These are phyloP conservation scores for Battus philenor DNA, from an alignment of 1,140 invertebrate genomes.

Conservation along the genomic window DNA sequence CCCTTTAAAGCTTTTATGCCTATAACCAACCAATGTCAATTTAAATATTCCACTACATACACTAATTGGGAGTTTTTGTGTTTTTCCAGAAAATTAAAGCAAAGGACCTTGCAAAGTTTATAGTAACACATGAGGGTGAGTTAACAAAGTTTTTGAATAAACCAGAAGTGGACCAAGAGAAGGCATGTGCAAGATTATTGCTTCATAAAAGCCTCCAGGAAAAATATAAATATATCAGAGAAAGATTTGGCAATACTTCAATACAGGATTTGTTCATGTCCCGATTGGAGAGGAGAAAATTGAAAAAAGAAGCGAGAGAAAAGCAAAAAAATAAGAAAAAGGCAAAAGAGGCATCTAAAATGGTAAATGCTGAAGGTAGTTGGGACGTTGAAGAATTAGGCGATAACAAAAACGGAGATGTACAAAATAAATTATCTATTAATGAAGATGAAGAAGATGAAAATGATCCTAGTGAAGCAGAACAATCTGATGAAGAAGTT, in stretches of 20 bases:
- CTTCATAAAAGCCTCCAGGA: slow-evolving; percentile 56
- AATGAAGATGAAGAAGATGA: slow-evolving; percentile 14
- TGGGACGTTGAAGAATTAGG: slow-evolving; percentile 49
- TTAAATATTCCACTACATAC: too few species aligned
- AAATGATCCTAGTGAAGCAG: slow-evolving; percentile 12
- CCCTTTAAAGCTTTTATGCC: too few species aligned
- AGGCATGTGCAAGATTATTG: slow-evolving; percentile 57
- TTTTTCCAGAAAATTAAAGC: slow-evolving; percentile 64
- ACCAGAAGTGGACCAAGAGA: slow-evolving; percentile 48
- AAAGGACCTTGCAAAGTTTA: slow-evolving; percentile 56
- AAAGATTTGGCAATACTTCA: slow-evolving; percentile 49
- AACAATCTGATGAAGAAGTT: neutral
- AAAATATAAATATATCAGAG: slow-evolving; percentile 56
- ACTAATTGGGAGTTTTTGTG: slow-evolving; percentile 5
- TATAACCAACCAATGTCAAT: too few species aligned
- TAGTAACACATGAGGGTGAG: slow-evolving; percentile 55
- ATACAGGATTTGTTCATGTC: slow-evolving; percentile 66
- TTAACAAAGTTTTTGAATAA: slow-evolving; percentile 55
- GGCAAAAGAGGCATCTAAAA: slow-evolving; percentile 30
- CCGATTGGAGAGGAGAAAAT: slow-evolving; percentile 52
- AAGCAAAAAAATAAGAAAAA: slow-evolving; percentile 58
- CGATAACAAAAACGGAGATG: slow-evolving; percentile 21
- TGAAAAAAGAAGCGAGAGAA: slow-evolving; percentile 59
- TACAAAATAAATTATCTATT: slow-evolving; percentile 14
- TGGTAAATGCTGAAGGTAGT: slow-evolving; percentile 40